Conservation (phyloP, 2,113 vertebrate genomes). For the Callaeas wilsoni region DNA sequence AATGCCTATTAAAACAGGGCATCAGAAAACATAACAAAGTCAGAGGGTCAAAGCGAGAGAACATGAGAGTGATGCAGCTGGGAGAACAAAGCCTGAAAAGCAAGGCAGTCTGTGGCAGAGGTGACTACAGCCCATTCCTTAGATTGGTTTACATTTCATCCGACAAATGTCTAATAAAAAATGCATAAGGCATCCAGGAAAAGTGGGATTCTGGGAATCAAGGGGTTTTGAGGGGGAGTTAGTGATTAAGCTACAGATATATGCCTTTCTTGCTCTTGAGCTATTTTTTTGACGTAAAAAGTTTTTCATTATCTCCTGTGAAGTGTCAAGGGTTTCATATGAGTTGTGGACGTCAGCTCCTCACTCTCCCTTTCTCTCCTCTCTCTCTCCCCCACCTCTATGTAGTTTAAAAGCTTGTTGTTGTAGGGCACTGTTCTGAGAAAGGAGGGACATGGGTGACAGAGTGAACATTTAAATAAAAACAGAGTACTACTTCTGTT, state of each 20-base stretch:
- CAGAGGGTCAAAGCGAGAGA: background rate
- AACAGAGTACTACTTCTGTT: background rate
- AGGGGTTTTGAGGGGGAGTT: background rate
- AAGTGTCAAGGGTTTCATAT: background rate
- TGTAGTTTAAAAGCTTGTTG: background rate
- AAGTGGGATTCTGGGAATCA: background rate
- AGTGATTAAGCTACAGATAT: background rate
- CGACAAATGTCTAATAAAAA: background rate
- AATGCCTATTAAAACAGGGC: background rate
- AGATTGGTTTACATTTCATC: background rate
- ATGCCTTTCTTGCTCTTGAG: background rate
- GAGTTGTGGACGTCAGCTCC: background rate
- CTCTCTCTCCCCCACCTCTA: background rate
- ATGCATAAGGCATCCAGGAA: background rate
- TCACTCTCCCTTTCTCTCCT: background rate
- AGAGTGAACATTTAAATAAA: background rate
- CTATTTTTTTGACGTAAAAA: background rate
- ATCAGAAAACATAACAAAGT: background rate
- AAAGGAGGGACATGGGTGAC: background rate
- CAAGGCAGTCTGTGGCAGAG: background rate
- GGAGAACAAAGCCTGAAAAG: background rate
- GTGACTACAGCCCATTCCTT: background rate
- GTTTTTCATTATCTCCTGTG: background rate
- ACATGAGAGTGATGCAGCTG: background rate
- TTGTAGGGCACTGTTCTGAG: background rate